These are phyloP conservation scores for Pseudocheirus occidentalis DNA, from an alignment of 2,797 vertebrate species.

Conservation along the genomic window DNA sequence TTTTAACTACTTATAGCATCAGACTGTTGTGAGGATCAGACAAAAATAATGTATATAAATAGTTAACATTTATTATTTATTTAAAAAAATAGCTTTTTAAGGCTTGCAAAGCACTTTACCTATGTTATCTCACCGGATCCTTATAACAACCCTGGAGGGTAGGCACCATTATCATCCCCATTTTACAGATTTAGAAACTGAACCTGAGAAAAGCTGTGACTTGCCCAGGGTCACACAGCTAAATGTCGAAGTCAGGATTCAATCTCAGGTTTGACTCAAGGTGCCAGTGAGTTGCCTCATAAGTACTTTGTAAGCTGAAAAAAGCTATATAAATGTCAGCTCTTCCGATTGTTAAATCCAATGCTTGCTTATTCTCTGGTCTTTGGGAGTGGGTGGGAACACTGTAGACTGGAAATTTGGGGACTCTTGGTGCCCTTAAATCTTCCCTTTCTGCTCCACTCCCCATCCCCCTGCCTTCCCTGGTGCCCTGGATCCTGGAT, in stretches of 20 bases:
- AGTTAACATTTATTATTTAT: neutral
- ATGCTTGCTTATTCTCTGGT: neutral
- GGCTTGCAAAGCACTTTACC: neutral
- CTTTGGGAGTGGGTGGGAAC: neutral
- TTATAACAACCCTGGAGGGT: neutral
- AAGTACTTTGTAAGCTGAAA: neutral
- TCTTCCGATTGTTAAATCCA: neutral
- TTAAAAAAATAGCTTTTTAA: neutral
- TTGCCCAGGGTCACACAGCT: neutral
- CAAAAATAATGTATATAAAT: no score
- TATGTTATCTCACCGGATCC: neutral
- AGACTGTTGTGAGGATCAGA: neutral
- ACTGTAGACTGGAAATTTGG: neutral
- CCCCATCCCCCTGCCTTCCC: neutral
- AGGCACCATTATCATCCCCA: neutral
- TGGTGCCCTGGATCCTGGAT: no score
- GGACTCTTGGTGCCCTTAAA: neutral
- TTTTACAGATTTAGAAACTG: neutral
- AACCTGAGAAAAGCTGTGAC: neutral
- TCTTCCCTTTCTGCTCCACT: neutral
- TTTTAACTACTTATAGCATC: neutral
- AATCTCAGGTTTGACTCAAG: neutral
- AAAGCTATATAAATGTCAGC: neutral
- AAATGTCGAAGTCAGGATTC: neutral
- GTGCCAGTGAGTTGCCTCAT: neutral